Conservation (phyloP, 2,113 vertebrate species). For the Anseranas semipalmata region DNA sequence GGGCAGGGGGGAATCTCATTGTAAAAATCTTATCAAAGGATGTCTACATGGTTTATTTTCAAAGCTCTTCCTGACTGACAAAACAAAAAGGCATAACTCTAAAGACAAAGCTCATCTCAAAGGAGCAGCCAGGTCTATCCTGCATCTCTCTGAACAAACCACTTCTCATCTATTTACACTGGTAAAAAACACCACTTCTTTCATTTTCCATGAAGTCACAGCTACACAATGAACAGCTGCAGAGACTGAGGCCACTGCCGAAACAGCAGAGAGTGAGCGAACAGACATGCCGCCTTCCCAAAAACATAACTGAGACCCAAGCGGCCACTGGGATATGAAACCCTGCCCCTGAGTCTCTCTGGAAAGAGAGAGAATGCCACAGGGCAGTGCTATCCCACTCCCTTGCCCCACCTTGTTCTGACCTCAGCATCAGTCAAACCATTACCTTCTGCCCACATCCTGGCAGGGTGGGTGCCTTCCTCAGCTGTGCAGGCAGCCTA, state of each 20-base stretch:
- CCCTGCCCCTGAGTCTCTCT: neutral
- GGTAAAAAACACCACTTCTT: constrained; percentile 11
- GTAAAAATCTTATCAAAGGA: constrained; percentile 63
- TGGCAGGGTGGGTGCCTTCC: neutral
- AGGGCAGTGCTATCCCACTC: neutral
- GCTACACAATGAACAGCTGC: neutral
- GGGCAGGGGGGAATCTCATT: constrained; percentile 19
- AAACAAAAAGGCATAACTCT: constrained; percentile 32
- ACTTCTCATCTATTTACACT: constrained; percentile 34
- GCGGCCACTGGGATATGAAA: neutral
- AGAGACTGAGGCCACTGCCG: neutral
- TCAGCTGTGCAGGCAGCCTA: neutral
- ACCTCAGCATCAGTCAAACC: neutral
- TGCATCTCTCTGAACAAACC: constrained; percentile 6
- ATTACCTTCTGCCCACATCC: neutral
- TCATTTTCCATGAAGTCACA: neutral
- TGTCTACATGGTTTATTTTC: constrained; percentile 37
- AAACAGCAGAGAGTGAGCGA: neutral
- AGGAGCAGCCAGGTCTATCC: constrained; percentile 20
- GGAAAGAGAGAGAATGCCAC: neutral
- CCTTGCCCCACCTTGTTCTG: neutral
- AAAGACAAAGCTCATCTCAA: constrained; percentile 50
- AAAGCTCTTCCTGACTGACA: constrained; percentile 53
- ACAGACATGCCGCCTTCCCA: neutral
- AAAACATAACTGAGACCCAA: neutral